A percentile compares a stretch with the other conserved stretches of the same genome.
Evolutionary conservation across 2,797 vertebrate species (phyloP).

Genomic region (Prunella strophiata): DNA sequence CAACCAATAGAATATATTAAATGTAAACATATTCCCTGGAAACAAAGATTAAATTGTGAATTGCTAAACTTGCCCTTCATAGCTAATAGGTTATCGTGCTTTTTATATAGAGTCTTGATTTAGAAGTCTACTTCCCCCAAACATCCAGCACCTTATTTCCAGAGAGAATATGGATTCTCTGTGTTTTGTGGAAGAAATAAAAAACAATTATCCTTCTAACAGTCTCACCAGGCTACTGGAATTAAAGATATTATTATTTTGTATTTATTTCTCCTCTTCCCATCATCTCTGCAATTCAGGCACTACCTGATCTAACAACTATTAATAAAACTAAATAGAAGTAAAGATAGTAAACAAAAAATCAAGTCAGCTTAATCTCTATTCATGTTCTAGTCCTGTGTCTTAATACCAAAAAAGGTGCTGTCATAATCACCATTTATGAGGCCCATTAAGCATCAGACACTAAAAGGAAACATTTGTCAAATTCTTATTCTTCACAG

Average conservation of each 20-base stretch:
- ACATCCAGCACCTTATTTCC: background rate
- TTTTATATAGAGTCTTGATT: background rate
- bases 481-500: background rate
- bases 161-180: background rate
- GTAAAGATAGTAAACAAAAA: background rate
- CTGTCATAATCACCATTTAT: accelerated
- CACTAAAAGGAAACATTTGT: background rate
- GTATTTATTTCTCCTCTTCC: background rate
- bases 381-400: background rate
- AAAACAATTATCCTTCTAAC: background rate
- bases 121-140: accelerated
- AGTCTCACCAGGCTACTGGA: background rate
- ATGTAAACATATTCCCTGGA: background rate
- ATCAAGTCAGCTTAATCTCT: background rate
- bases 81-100: background rate
- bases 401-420: background rate
- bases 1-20: background rate
- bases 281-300: background rate
- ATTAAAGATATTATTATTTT: background rate
- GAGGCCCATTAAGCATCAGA: background rate
- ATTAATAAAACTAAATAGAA: background rate
- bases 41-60: background rate
- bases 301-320: background rate
- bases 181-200: background rate
- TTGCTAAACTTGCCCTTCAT: background rate